A percentile compares a stretch with the other conserved stretches of the same genome.
Conservation (phyloP, 1,140 invertebrate genomes). For the Oryzaephilus surinamensis region DNA sequence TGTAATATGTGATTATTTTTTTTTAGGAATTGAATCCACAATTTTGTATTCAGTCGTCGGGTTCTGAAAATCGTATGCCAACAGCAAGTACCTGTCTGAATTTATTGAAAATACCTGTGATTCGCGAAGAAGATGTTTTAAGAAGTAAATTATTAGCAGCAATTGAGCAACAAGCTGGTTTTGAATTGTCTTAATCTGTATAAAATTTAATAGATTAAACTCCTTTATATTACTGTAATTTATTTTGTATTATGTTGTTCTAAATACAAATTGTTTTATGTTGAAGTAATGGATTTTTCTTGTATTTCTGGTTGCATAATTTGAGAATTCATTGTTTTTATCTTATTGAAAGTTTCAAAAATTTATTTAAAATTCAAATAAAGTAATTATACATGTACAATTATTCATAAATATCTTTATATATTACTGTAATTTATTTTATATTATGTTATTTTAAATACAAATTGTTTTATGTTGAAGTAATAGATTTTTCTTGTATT, state of each 20-base stretch:
- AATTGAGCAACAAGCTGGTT: constrained; percentile 89
- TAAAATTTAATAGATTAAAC: too few relatives aligned
- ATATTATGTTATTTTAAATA: too few relatives aligned
- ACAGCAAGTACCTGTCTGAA: constrained; percentile 98
- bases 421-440: constrained; percentile 7
- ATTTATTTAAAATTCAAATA: too few relatives aligned
- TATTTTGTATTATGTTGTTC: constrained; percentile 11
- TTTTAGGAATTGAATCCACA: constrained; percentile 81
- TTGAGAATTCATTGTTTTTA: too few relatives aligned
- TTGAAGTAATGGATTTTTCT: constrained; percentile 2
- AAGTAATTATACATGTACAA: too few relatives aligned
- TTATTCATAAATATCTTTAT: too few relatives aligned
- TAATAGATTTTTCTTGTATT: constrained; percentile 2
- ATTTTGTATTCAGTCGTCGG: constrained; percentile 89
- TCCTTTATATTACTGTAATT: constrained; percentile 3
- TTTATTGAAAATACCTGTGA: constrained; percentile 89
- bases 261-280: too few relatives aligned
- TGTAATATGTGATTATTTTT: constrained; percentile 1
- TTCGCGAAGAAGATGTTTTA: constrained; percentile 64
- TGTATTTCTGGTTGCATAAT: too few relatives aligned
- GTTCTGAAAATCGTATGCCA: constrained; percentile 76
- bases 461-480: constrained; percentile 5
- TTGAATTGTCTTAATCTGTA: constrained; percentile 90
- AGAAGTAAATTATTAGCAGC: constrained; percentile 83
- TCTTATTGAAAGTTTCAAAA: too few relatives aligned